Evolutionary conservation across 2,888 invertebrate species (phyloP).

Genomic region (Pseudococcus jackbeardsleyi): DNA sequence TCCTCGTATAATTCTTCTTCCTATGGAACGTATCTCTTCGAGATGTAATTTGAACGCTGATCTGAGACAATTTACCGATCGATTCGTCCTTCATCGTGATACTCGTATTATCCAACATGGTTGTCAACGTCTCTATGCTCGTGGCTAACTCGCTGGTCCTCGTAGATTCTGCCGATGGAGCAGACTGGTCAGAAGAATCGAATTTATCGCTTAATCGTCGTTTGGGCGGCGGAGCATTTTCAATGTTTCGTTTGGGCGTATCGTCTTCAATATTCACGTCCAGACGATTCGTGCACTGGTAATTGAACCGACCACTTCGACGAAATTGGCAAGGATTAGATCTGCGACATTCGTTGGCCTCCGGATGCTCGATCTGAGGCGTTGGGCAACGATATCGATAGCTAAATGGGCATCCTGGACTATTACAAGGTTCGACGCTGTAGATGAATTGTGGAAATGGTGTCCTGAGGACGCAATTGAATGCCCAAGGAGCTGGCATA

Average conservation of each 20-base stretch:
- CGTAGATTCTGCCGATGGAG: neutral
- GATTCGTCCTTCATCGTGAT: neutral
- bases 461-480: neutral
- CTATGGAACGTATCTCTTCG: neutral
- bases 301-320: neutral
- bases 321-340: neutral
- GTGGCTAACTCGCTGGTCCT: no score
- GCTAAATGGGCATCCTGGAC: neutral
- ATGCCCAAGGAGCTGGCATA: neutral
- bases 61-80: neutral
- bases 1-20: neutral
- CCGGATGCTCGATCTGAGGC: neutral
- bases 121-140: neutral
- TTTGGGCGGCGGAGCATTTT: neutral
- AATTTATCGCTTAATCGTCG: neutral
- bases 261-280: neutral
- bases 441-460: constrained; percentile 9
- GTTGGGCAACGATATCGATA: neutral
- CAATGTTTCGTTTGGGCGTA: neutral
- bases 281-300: neutral
- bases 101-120: neutral
- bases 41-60: neutral
- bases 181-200: neutral
- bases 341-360: neutral
- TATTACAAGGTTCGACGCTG: neutral